These are phyloP conservation scores for Synergus gifuensis DNA, from an alignment of 2,888 invertebrate genomes.

Conservation along the genomic window DNA sequence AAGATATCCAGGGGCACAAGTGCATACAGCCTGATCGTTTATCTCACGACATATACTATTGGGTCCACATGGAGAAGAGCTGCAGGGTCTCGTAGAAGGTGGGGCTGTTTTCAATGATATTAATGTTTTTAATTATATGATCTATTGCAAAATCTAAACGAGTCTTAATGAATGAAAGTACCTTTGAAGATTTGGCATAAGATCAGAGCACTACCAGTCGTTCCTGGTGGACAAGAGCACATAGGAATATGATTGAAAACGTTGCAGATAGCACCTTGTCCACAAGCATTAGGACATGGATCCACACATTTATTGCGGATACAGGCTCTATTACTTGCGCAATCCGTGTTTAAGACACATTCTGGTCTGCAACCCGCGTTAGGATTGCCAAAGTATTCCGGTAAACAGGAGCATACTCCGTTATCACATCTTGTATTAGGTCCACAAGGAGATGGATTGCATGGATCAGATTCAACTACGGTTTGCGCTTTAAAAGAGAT, in stretches of 20 bases:
- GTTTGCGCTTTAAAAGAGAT: conserved; percentile 56
- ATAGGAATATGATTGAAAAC: conserved; percentile 81
- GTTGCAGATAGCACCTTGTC: conserved; percentile 81
- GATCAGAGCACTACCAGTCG: conserved; percentile 84
- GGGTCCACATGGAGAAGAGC: conserved; percentile 84
- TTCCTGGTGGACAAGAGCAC: conserved; percentile 82
- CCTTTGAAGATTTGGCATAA: conserved; percentile 81
- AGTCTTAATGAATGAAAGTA: conserved; percentile 69
- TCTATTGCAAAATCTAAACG: background rate
- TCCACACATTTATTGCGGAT: conserved; percentile 81
- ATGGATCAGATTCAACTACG: conserved; percentile 69
- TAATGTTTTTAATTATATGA: background rate
- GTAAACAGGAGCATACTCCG: conserved; percentile 72
- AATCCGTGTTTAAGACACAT: conserved; percentile 82
- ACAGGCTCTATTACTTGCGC: conserved; percentile 81
- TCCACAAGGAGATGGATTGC: conserved; percentile 78
- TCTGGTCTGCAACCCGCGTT: conserved; percentile 80
- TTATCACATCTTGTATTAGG: conserved; percentile 76
- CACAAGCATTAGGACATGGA: conserved; percentile 83
- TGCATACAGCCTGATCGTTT: conserved; percentile 83
- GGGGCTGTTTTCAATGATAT: conserved; percentile 48
- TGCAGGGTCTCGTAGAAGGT: conserved; percentile 79
- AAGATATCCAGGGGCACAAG: conserved; percentile 82
- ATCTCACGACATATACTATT: conserved; percentile 84
- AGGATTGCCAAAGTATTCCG: conserved; percentile 73